Conservation (phyloP, 2,888 invertebrate genomes). For the Cremastinae sp. region DNA sequence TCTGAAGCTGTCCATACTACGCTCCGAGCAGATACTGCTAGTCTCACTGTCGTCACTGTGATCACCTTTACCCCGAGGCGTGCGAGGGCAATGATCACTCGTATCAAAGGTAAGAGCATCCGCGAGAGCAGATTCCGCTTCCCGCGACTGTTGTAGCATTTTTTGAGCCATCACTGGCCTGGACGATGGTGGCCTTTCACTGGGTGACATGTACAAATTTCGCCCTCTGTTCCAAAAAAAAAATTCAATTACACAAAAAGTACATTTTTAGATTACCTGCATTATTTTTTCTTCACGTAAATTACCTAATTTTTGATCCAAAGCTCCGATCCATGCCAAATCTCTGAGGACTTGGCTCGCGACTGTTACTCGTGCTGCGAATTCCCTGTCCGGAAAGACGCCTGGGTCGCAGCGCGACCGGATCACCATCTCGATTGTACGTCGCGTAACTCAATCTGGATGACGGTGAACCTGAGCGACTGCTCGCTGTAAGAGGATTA, state of each 20-base stretch:
- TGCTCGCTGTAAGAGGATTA: conserved; percentile 86
- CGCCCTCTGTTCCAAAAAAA: conserved; percentile 70
- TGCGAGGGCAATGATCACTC: conserved; percentile 75
- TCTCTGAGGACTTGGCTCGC: conserved; percentile 81
- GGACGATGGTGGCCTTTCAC: conserved; percentile 82
- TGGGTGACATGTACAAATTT: conserved; percentile 78
- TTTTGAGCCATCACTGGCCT: conserved; percentile 89
- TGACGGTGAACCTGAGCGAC: conserved; percentile 96
- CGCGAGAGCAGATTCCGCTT: conserved; percentile 91
- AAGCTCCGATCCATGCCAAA: conserved; percentile 76
- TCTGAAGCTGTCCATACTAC: conserved; percentile 91
- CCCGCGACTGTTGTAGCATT: conserved; percentile 91
- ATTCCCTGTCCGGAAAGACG: conserved; percentile 84
- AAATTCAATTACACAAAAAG: neutral
- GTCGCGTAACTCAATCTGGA: conserved; percentile 90
- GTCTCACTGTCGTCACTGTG: conserved; percentile 95
- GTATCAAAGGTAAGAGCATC: conserved; percentile 84
- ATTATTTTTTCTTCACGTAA: neutral
- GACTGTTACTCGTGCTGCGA: conserved; percentile 77
- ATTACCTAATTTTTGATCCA: conserved; percentile 74
- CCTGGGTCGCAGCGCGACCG: conserved; percentile 82
- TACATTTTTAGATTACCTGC: neutral
- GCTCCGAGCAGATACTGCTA: conserved; percentile 96
- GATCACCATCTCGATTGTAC: conserved; percentile 83
- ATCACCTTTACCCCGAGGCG: conserved; percentile 82